Conservation (phyloP, 2,113 vertebrate genomes). For the Nycticorax nycticorax region DNA sequence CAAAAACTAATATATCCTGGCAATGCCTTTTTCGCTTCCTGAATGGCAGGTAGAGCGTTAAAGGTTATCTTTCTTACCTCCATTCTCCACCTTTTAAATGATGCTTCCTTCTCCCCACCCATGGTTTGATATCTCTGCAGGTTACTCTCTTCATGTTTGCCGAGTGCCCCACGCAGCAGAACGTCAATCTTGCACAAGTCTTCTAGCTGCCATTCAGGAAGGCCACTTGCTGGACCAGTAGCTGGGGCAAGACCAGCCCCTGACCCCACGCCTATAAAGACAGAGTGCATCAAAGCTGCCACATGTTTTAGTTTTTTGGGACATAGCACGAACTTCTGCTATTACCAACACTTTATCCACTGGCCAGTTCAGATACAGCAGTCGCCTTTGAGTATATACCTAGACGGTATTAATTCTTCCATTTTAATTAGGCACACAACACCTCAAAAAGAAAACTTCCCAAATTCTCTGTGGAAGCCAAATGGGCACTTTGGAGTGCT, state of each 20-base stretch:
- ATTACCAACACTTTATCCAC: background rate
- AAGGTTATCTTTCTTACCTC: background rate
- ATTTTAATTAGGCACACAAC: background rate
- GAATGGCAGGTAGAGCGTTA: background rate
- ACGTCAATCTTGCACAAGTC: background rate
- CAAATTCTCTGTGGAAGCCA: background rate
- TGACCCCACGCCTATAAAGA: rapidly evolving
- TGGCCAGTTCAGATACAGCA: background rate
- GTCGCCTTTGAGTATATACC: background rate
- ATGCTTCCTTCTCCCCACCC: background rate
- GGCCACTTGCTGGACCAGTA: background rate
- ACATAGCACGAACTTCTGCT: background rate
- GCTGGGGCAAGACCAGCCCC: background rate
- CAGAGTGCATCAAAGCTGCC: background rate
- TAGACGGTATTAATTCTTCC: background rate
- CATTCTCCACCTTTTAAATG: background rate
- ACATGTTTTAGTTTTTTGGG: rapidly evolving
- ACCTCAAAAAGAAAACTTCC: background rate
- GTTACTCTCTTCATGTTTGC: background rate
- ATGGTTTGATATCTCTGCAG: background rate
- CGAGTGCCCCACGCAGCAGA: background rate
- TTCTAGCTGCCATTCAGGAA: background rate
- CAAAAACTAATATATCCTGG: background rate
- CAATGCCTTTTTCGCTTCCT: background rate
- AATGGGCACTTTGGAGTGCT: background rate